phyloP scores from a whole-genome alignment of 2,888 invertebrate genomes.

The Ceratothoa steindachneri region DNA sequence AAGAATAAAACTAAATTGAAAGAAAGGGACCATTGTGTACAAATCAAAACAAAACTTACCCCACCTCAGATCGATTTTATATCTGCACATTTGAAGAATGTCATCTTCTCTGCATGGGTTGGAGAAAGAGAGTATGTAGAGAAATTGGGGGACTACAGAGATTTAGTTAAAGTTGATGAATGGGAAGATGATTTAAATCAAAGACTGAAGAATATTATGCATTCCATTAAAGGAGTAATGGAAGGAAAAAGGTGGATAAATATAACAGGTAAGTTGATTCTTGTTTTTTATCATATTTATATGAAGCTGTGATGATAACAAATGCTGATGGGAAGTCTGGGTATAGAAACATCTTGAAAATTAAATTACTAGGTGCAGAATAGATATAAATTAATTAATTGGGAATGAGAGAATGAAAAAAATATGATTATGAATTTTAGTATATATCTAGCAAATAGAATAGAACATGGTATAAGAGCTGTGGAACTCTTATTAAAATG shows the following conservation, averaged over 20 bases:
- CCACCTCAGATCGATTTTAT: neutral
- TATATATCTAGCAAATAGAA: too few species aligned
- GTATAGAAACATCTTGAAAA: too few species aligned
- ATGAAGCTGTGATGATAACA: too few species aligned
- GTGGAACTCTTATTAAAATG: too few species aligned
- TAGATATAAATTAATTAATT: too few species aligned
- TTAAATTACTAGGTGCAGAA: too few species aligned
- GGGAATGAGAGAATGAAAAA: too few species aligned
- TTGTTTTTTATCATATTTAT: too few species aligned
- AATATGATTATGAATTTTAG: too few species aligned
- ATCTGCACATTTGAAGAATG: neutral
- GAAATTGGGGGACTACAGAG: neutral
- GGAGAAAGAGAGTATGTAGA: neutral
- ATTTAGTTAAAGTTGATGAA: neutral
- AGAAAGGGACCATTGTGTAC: neutral
- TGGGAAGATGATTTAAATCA: neutral
- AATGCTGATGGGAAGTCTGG: too few species aligned
- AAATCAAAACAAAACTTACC: neutral
- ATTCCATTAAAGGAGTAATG: neutral
- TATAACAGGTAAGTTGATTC: neutral
- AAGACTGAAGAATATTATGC: neutral
- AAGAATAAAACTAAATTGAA: neutral
- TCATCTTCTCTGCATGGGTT: neutral
- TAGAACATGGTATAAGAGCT: too few species aligned
- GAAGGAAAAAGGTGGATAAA: neutral